Base-by-base conservation (phyloP, 2,888 invertebrate species). In the Hirtodrosophila histrioides region DNA sequence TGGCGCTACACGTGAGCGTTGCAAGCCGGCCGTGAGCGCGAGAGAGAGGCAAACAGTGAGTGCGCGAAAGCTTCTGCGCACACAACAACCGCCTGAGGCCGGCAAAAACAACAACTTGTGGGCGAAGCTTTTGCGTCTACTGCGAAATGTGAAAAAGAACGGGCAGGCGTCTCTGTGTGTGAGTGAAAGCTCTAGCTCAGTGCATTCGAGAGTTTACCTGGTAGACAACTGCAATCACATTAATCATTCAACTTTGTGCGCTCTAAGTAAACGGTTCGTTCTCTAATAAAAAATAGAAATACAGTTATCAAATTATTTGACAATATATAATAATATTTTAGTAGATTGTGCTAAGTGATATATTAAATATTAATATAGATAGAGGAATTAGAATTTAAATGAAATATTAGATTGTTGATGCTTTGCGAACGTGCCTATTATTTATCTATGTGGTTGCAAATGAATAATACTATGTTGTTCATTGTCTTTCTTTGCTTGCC, bases 1-100 rank as follows among this genome's bases (percentile, higher is more conserved):
- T 89, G 80, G 11, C 41, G 43, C 12, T 60, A 88, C 90, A 89
- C 90, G 89, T 89, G 89, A 89, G 67, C 37, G 31, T 3, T 12
- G 48, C 31, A 17, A 41, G 37, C 43, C 9, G 54, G 7, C 40
- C 33, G 44, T 45, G 12, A 10, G 56, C 10, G 4, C 40, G 61
- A 65, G 43, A 31, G 37, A 51, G 72, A 70, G 53, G 23, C 50
- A 57, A 12, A 36, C 39, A 23, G 8, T 10, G 9, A 29, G 29
- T 39, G 39, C 29, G 12, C 23, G 3, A 62, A 49, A 68, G 62
- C 68, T 70, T 58, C 53, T 27, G 27, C 48, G 31, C 29, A 7
- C 44, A 55, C 27, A 56, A 63, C 45, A 35, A 17, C 12, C n/a
- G 10, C 9, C 9, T 35, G 12, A n/a, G 45, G 49, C 55, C 77